Percentiles rank a stretch among this genome's conserved stretches.
Conservation (phyloP, 37 sponge, comb jelly and placozoan genomes). For the Amphimedon queenslandica region DNA sequence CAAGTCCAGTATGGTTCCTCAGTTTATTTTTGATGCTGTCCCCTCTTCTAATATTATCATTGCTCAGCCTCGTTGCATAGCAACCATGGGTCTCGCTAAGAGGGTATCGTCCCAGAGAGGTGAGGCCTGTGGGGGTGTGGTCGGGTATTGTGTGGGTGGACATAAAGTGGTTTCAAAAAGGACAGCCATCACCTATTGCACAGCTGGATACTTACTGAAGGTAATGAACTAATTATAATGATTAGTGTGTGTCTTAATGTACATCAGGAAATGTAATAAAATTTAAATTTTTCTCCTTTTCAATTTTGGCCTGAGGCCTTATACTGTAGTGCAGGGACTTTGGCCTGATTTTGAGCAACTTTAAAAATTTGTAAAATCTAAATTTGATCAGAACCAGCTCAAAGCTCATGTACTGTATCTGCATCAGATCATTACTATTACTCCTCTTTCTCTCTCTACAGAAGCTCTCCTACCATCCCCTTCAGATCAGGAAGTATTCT, state of each 20-base stretch:
- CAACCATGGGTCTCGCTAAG: constrained; percentile 54
- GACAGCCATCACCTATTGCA: constrained; percentile 53
- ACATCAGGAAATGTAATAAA: too few species aligned
- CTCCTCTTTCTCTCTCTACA: constrained; percentile 2
- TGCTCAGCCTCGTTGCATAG: constrained; percentile 74
- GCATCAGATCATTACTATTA: not conserved
- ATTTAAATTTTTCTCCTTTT: too few species aligned
- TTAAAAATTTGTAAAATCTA: too few species aligned
- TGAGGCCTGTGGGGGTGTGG: constrained; percentile 38
- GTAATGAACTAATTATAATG: constrained; percentile 19
- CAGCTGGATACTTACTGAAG: constrained; percentile 65
- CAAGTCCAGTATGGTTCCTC: constrained; percentile 72
- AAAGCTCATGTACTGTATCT: not conserved
- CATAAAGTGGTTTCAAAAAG: constrained; percentile 2
- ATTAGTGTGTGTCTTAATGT: too few species aligned
- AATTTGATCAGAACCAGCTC: too few species aligned
- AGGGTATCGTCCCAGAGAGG: constrained; percentile 45
- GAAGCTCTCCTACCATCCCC: constrained; percentile 41
- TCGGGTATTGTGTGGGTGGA: constrained; percentile 73
- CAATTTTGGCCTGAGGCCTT: too few species aligned
- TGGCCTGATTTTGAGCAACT: too few species aligned
- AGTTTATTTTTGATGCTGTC: constrained; percentile 42
- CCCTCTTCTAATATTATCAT: constrained; percentile 41
- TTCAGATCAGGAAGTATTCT: constrained; percentile 35
- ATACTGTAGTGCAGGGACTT: too few species aligned